Base-by-base conservation (phyloP, 2,888 invertebrate species). In the Netelia inedita region DNA sequence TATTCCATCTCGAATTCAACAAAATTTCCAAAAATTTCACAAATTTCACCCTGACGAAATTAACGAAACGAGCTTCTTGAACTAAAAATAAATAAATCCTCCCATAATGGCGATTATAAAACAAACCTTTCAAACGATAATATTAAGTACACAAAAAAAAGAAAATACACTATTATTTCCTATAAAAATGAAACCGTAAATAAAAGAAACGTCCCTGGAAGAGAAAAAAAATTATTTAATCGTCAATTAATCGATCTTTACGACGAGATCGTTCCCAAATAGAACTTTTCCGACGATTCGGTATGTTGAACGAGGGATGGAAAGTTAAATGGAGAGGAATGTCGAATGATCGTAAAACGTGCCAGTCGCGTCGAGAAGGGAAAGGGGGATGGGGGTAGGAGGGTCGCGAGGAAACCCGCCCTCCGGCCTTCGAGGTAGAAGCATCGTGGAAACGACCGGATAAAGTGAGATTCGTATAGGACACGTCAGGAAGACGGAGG, bases 381-480 rank as follows among this genome's bases (percentile, higher is more conserved):
- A 6, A 6, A 35, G 35, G 8, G 35, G 35, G 1, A 5, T 5
- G 6, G 35, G 35, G 35, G 35, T 35, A 35, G 6, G 35, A 35
- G 35, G 35, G 35, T 35, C 35, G 55, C 8, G 16, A 55, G 35
- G 5, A 35, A 35, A 35, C 35, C 35, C 35, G 35, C 8, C 35
- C 35, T 35, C 35, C 35, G 35, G 35, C 35, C 35, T 46, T 46
- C 46, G 11, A 11, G 3, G 46, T 14, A 10, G 46, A 46, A 46
- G 14, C 46, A 14, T 46, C 46, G 46, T 19, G 11, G 43, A 66
- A 57, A 78, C 23, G 14, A 74, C n/a, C 21, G 35, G 41, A 57
- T 43, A 46, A 65, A 82, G 71, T 50, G 66, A 76, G 72, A 59
- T 65, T 57, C 59, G 43, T 65, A 41, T 21, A 65, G 28, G 72